Evolutionary conservation across 37 sponge, comb jelly and placozoan species (phyloP).

Genomic region (Chondrilla cf. caribensis): DNA sequence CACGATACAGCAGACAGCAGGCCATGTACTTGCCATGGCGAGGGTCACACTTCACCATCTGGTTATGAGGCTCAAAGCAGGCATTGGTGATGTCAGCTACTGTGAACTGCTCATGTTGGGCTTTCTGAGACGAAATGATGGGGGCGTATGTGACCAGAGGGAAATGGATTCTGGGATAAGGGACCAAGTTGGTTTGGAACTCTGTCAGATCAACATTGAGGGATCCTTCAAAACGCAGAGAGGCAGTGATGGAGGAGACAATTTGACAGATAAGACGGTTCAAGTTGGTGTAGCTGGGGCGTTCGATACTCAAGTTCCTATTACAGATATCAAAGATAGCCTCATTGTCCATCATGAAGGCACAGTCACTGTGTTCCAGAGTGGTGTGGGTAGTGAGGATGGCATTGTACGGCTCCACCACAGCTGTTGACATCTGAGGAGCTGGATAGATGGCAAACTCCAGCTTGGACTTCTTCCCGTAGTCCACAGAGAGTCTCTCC

Average conservation of each 20-base stretch:
- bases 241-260: slow-evolving; percentile 98
- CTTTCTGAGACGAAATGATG: slow-evolving; percentile 96
- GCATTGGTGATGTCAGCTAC: slow-evolving; percentile 87
- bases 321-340: slow-evolving; percentile 96
- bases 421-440: slow-evolving; percentile 94
- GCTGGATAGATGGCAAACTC: slow-evolving; percentile 97
- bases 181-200: slow-evolving; percentile 99
- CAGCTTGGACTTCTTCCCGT: slow-evolving; percentile 97
- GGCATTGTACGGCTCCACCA: slow-evolving; percentile 98
- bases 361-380: slow-evolving; percentile 96
- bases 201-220: slow-evolving; percentile 98
- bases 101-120: slow-evolving; percentile 88
- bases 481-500: slow-evolving; percentile 94
- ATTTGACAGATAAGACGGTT: slow-evolving; percentile 92
- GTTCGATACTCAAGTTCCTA: slow-evolving; percentile 87
- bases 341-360: slow-evolving; percentile 99
- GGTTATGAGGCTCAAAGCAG: slow-evolving; percentile 96
- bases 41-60: slow-evolving; percentile 99
- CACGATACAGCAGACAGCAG: slow-evolving; percentile 95
- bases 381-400: slow-evolving; percentile 98
- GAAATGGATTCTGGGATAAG: slow-evolving; percentile 98
- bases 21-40: slow-evolving; percentile 99
- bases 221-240: slow-evolving; percentile 93
- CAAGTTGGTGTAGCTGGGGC: slow-evolving; percentile 90
- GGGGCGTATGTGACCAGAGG: slow-evolving; percentile 97